phyloP scores from a whole-genome alignment of 2,888 invertebrate genomes.

The Lepidocyrtoides sp. region DNA sequence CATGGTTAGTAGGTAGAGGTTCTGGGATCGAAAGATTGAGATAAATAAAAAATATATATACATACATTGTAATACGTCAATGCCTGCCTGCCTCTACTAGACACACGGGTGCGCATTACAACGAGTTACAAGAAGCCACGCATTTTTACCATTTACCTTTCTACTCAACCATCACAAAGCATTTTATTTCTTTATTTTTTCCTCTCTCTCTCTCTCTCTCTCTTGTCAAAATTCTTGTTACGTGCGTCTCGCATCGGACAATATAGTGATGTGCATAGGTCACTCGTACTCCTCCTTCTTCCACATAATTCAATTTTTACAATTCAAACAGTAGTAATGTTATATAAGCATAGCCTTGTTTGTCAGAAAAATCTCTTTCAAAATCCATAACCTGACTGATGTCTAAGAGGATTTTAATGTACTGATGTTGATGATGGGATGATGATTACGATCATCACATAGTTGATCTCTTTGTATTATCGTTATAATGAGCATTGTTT shows the following conservation, averaged over 20 bases:
- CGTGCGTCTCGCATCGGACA: conserved; percentile 24
- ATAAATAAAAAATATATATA: conserved; percentile 22
- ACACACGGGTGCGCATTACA: conserved; percentile 33
- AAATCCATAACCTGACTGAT: neutral
- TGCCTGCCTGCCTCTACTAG: conserved; percentile 9
- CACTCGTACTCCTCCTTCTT: conserved; percentile 39
- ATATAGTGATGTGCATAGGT: neutral
- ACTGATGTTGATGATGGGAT: neutral
- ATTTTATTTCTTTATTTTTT: too few relatives aligned
- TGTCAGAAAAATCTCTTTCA: conserved; percentile 40
- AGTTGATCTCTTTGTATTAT: conserved; percentile 51
- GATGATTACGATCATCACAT: conserved; percentile 41
- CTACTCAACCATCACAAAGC: conserved; percentile 17
- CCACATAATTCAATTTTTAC: conserved; percentile 12
- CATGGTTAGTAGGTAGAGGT: conserved; percentile 81
- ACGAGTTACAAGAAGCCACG: neutral
- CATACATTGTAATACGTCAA: conserved; percentile 20
- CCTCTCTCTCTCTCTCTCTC: neutral
- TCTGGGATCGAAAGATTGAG: conserved; percentile 68
- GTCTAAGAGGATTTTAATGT: conserved; percentile 27
- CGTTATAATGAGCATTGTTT: conserved; percentile 23
- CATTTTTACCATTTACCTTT: conserved; percentile 40
- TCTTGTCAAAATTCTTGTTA: conserved; percentile 34
- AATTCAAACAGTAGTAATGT: neutral
- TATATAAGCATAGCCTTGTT: conserved; percentile 22